phyloP scores from a whole-genome alignment of 2,888 invertebrate genomes.

The Cantharis rustica region DNA sequence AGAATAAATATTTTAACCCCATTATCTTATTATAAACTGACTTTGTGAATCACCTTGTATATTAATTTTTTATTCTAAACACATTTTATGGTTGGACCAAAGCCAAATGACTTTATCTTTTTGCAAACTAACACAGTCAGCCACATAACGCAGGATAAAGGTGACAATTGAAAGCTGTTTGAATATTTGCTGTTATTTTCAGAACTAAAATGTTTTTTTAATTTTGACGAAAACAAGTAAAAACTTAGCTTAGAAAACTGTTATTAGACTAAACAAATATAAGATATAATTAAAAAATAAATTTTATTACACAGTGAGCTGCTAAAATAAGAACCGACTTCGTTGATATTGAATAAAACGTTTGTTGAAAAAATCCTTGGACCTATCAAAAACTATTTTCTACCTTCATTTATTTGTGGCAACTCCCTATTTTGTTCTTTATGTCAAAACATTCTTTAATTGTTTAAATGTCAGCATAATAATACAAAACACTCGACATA shows the following conservation, averaged over 20 bases:
- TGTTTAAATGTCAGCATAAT: too few species aligned
- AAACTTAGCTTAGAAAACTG: background rate
- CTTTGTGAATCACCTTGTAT: background rate
- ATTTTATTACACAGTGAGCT: too few species aligned
- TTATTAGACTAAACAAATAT: too few species aligned
- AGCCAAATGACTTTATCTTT: constrained; percentile 30
- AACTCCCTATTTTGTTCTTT: too few species aligned
- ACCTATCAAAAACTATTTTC: too few species aligned
- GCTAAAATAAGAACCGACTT: too few species aligned
- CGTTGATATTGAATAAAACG: too few species aligned
- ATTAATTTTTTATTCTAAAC: constrained; percentile 22
- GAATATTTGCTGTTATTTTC: constrained; percentile 22
- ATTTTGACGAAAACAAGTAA: constrained; percentile 7
- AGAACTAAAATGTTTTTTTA: constrained; percentile 8
- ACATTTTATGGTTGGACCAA: constrained; percentile 28
- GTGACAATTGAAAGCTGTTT: constrained; percentile 28
- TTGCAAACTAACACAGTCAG: constrained; percentile 23
- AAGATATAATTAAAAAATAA: background rate
- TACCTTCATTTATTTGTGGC: too few species aligned
- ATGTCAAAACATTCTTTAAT: too few species aligned
- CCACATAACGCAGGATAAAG: constrained; percentile 24
- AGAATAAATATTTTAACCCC: background rate
- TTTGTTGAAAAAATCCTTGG: too few species aligned
- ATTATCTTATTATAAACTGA: background rate
- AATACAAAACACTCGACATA: too few species aligned